Base-by-base conservation (phyloP, 2,888 invertebrate species). In the Pristionchus japonicus region DNA sequence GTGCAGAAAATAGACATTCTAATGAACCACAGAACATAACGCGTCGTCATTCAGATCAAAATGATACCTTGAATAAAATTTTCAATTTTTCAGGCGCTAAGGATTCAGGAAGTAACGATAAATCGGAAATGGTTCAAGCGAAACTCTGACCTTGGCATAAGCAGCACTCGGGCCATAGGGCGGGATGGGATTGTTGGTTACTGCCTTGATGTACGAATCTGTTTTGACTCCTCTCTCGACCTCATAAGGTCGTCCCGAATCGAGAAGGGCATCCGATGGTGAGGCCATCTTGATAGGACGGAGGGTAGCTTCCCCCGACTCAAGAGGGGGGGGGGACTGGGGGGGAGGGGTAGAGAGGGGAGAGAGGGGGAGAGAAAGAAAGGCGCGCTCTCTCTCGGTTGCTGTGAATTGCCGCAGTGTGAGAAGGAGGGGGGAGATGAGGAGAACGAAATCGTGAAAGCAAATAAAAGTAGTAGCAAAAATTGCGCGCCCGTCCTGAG, bases 161-260 rank as follows among this genome's bases (percentile, higher is more conserved):
- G 6, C n/a, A 1, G 86, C 86, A 23, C 70, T 40, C 20, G 86
- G 86, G 9, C 31, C 82, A 49, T 40, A 89, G 27, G 91, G 89
- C 9, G 91, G 89, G 27, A 94, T 91, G 17, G 93, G 92, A 83
- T 93, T 92, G 49, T 92, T 91, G 31, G 90, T 89, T 43, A 93
- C 91, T 3, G 94, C 94, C 82, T 91, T 91, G 83, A 94, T 93
- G 86, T 94, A 94, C 47, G 90, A 90, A 82, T 94, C 93, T 52
- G 93, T 93, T 88, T 94, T 93, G 89, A 92, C 90, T 23, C 93
- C 93, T 11, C 92, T 89, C 80, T 93, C 93, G 13, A 93, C 92
- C 86, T 91, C 90, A 86, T 90, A 90, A 17, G 88, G 89, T 15
- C 85, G 64, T 6, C 64, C 49, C 64, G 40, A 43, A 13, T 83